Evolutionary conservation across 2,797 vertebrate genomes (phyloP).

Genomic region (Sebastes glaucus): DNA sequence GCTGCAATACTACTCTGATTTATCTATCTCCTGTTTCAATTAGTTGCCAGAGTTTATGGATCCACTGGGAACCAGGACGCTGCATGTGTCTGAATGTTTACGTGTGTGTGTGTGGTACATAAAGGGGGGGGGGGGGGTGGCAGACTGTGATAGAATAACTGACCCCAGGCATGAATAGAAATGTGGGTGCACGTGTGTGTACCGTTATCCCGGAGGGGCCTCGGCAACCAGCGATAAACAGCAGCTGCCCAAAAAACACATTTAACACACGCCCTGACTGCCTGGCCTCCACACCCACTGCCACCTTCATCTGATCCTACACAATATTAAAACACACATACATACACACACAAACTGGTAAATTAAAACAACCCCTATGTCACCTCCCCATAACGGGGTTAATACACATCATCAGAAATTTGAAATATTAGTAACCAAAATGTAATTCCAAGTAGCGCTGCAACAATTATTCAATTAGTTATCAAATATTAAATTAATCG

Average conservation of each 20-base stretch:
- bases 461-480: no score
- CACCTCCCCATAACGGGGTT: not conserved
- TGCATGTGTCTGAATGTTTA: conserved; percentile 11
- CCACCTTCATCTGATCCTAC: not conserved
- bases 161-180: conserved; percentile 65
- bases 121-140: not conserved
- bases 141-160: conserved; percentile 51
- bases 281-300: not conserved
- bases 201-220: not conserved
- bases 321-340: not conserved
- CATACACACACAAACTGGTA: not conserved
- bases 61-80: conserved; percentile 44
- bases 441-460: not conserved
- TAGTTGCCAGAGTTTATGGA: conserved; percentile 59
- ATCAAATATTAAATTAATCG: no score
- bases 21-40: conserved; percentile 51
- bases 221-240: conserved; percentile 29
- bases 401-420: conserved; percentile 7
- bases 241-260: conserved; percentile 46
- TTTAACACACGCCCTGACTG: not conserved
- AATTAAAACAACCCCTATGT: not conserved
- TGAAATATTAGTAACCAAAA: not conserved
- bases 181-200: conserved; percentile 37
- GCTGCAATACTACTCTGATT: conserved; percentile 29
- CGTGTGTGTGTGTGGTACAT: not conserved